phyloP scores from a whole-genome alignment of 2,888 invertebrate genomes.

The Acronicta aceris region DNA sequence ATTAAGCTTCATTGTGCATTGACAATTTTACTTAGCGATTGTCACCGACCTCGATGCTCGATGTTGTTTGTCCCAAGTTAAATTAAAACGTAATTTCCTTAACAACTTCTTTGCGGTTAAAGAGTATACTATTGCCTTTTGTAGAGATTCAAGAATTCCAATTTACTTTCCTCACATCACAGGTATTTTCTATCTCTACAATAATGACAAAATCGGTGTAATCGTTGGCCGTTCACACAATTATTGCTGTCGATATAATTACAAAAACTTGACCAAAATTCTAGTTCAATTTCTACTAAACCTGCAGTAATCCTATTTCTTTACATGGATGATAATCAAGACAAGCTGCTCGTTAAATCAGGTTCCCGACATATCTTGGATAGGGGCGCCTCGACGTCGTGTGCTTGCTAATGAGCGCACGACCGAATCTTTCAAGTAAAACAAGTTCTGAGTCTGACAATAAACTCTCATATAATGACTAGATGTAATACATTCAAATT shows the following conservation, averaged over 20 bases:
- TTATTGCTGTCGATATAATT: neutral
- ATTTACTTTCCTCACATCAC: slow-evolving; percentile 16
- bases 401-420: slow-evolving; percentile 31
- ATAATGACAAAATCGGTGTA: neutral
- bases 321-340: no score
- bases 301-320: no score
- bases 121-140: slow-evolving; percentile 15
- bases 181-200: slow-evolving; percentile 1
- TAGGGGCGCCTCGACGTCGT: neutral
- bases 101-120: slow-evolving; percentile 15
- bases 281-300: no score
- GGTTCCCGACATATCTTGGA: neutral
- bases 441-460: slow-evolving; percentile 15
- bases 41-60: slow-evolving; percentile 40
- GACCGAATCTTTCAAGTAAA: slow-evolving; percentile 26
- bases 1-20: slow-evolving; percentile 41
- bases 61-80: slow-evolving; percentile 37
- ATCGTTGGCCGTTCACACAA: no score
- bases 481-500: neutral
- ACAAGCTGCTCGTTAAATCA: slow-evolving; percentile 4
- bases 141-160: slow-evolving; percentile 4
- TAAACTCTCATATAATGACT: slow-evolving; percentile 1
- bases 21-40: slow-evolving; percentile 56
- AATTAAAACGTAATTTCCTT: slow-evolving; percentile 41
- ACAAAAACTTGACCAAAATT: neutral